Conservation (phyloP, 1,140 invertebrate species). For the Dryas iulia region DNA sequence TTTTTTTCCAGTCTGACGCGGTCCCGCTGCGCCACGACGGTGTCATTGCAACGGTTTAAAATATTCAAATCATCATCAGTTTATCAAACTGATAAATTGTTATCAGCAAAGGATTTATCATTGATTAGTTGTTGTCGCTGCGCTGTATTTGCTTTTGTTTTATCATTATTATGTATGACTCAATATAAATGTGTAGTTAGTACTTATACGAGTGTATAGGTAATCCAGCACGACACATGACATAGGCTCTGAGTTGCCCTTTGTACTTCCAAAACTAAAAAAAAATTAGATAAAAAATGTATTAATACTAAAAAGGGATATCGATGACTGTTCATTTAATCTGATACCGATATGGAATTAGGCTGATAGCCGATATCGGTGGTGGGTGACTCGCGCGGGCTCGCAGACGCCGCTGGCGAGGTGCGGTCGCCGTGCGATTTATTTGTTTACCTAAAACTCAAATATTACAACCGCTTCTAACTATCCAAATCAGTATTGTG, state of each 20-base stretch:
- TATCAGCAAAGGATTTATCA: background rate
- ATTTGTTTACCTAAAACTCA: background rate
- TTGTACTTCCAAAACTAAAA: background rate
- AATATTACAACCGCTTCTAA: background rate
- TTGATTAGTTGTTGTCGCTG: background rate
- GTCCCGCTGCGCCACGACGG: too few species aligned
- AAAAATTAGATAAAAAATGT: background rate
- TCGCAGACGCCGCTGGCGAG: background rate
- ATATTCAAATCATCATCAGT: too few species aligned
- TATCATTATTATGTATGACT: too few species aligned
- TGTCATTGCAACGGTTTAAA: background rate
- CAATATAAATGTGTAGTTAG: background rate
- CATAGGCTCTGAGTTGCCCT: background rate
- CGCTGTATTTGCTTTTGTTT: background rate
- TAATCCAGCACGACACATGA: background rate
- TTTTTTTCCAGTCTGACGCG: too few species aligned
- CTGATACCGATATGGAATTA: constrained; percentile 6
- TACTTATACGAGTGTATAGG: too few species aligned
- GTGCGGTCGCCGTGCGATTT: background rate
- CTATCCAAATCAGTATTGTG: background rate
- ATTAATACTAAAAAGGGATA: background rate
- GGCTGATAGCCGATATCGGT: constrained; percentile 19
- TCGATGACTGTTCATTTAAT: background rate
- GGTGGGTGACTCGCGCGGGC: background rate
- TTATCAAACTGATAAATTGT: too few species aligned